Conservation (phyloP, 2,113 vertebrate species). For the Turnix velox region DNA sequence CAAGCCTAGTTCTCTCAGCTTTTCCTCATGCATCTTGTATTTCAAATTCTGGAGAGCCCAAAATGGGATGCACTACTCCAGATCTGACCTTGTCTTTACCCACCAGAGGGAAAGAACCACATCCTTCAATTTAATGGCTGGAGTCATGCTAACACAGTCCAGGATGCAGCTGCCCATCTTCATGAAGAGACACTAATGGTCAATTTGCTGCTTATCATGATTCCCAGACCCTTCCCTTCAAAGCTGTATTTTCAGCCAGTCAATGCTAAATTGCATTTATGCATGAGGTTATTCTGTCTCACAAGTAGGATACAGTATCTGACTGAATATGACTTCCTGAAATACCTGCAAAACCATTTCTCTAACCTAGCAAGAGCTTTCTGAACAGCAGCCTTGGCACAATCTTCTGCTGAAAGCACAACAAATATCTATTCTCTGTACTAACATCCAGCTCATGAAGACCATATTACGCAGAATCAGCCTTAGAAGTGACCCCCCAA, state of each 20-base stretch:
- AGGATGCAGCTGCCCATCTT: background rate
- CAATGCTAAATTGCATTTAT: background rate
- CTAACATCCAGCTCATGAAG: background rate
- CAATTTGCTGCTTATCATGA: background rate
- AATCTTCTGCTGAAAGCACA: background rate
- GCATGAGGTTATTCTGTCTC: background rate
- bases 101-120: accelerated
- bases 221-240: background rate
- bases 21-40: background rate
- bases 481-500: background rate
- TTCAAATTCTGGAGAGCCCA: background rate
- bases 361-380: background rate
- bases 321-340: background rate
- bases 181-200: background rate
- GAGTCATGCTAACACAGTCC: background rate
- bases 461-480: background rate
- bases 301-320: background rate
- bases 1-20: background rate
- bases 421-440: background rate
- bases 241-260: background rate
- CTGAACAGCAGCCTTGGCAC: background rate
- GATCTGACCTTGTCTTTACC: background rate
- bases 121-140: background rate
- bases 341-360: background rate
- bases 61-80: background rate